Percentiles rank a stretch among this genome's conserved stretches.
Conservation (phyloP, 35 echinoderm and acorn worm species). For the Diadema setosum region DNA sequence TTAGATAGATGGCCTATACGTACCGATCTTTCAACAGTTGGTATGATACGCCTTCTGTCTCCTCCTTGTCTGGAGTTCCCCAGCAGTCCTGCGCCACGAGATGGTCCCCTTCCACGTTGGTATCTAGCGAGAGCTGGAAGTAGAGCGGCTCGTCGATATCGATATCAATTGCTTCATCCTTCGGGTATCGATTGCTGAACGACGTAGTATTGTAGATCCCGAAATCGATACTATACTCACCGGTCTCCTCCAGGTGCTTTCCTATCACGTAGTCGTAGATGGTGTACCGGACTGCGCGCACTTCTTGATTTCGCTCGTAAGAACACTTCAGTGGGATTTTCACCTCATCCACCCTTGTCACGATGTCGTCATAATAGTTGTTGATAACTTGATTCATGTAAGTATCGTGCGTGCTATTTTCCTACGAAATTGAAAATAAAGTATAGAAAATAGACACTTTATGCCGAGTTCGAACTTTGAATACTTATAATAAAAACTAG, state of each 20-base stretch:
- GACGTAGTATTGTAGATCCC: neutral
- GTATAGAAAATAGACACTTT: too few relatives aligned
- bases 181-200: neutral
- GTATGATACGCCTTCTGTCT: too few relatives aligned
- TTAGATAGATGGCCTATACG: too few relatives aligned
- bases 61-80: neutral
- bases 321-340: neutral
- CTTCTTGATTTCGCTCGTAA: neutral
- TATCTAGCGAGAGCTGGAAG: neutral
- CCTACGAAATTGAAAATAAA: neutral
- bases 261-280: neutral
- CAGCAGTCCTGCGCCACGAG: neutral
- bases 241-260: neutral
- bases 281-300: neutral
- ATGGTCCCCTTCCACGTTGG: neutral
- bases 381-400: neutral
- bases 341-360: neutral
- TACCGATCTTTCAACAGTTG: too few relatives aligned
- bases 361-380: neutral
- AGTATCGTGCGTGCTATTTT: neutral
- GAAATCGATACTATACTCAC: neutral
- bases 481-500: too few relatives aligned
- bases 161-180: neutral
- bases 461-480: too few relatives aligned
- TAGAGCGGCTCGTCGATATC: neutral